phyloP scores from a whole-genome alignment of 2,113 vertebrate species.

The Paramisgurnus dabryanus region DNA sequence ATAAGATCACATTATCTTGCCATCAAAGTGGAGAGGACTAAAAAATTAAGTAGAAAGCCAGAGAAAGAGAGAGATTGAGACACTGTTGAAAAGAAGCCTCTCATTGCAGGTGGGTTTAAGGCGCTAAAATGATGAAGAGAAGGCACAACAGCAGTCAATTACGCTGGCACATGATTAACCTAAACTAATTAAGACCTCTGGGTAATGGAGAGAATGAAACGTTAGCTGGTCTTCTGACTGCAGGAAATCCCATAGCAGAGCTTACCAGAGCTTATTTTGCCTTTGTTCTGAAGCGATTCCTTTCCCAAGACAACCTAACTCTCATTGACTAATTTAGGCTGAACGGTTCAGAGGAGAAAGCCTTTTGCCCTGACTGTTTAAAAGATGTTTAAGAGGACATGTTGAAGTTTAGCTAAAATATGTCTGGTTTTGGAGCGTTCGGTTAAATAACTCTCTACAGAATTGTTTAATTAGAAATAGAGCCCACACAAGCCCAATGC shows the following conservation, averaged over 20 bases:
- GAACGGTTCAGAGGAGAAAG: slow-evolving; percentile 8
- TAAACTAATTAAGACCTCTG: slow-evolving; percentile 80
- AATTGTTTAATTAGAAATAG: slow-evolving; percentile 8
- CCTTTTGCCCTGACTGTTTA: slow-evolving; percentile 11
- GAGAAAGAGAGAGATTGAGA: slow-evolving; percentile 12
- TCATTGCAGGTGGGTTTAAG: slow-evolving; percentile 66
- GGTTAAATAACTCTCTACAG: slow-evolving; percentile 8
- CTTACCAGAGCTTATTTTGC: slow-evolving; percentile 23
- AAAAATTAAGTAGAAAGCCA: slow-evolving; percentile 39
- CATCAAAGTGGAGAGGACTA: neutral
- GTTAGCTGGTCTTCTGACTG: slow-evolving; percentile 58
- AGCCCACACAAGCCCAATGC: neutral
- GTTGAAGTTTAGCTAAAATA: slow-evolving; percentile 31
- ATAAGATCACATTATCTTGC: neutral
- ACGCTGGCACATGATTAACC: slow-evolving; percentile 73
- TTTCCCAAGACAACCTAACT: neutral
- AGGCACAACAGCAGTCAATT: slow-evolving; percentile 74
- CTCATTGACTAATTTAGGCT: slow-evolving; percentile 7
- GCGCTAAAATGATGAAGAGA: slow-evolving; percentile 71
- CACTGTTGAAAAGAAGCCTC: slow-evolving; percentile 63
- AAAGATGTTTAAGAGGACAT: slow-evolving; percentile 20
- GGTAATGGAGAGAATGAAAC: slow-evolving; percentile 73
- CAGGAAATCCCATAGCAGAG: slow-evolving; percentile 66
- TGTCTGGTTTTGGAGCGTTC: slow-evolving; percentile 23
- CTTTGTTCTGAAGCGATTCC: slow-evolving; percentile 15